Evolutionary conservation across 2,888 invertebrate genomes (phyloP).

Genomic region (Ashinkailepas kermadecensis): DNA sequence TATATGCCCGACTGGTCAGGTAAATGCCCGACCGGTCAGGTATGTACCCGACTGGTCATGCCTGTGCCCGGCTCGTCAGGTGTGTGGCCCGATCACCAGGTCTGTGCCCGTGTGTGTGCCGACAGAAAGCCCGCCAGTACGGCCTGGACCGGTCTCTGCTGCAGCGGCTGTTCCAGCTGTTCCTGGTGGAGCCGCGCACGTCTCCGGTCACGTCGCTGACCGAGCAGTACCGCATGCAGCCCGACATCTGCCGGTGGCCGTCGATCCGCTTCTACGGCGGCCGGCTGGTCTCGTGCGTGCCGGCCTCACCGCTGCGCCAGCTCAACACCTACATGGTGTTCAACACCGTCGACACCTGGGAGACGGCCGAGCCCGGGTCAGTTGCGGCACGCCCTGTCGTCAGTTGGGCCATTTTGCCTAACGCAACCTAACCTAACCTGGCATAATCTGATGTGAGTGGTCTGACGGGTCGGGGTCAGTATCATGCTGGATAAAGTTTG

Average conservation of each 20-base stretch:
- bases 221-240: conserved; percentile 77
- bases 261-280: conserved; percentile 62
- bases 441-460: too few species aligned
- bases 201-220: conserved; percentile 39
- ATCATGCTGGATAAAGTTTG: too few species aligned
- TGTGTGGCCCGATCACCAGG: too few species aligned
- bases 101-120: not conserved
- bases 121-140: not conserved
- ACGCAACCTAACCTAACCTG: too few species aligned
- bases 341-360: not conserved
- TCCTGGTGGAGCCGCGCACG: not conserved
- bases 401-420: too few species aligned
- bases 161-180: not conserved
- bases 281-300: conserved; percentile 40
- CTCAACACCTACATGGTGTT: not conserved
- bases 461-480: too few species aligned
- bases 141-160: not conserved
- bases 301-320: not conserved
- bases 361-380: not conserved
- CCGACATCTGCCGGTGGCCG: conserved; percentile 70
- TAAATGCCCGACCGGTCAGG: too few species aligned
- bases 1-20: too few species aligned
- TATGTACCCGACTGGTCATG: too few species aligned
- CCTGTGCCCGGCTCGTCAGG: too few species aligned
- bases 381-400: not conserved